Base-by-base conservation (phyloP, 2,797 vertebrate species). In the Enoplosus armatus region DNA sequence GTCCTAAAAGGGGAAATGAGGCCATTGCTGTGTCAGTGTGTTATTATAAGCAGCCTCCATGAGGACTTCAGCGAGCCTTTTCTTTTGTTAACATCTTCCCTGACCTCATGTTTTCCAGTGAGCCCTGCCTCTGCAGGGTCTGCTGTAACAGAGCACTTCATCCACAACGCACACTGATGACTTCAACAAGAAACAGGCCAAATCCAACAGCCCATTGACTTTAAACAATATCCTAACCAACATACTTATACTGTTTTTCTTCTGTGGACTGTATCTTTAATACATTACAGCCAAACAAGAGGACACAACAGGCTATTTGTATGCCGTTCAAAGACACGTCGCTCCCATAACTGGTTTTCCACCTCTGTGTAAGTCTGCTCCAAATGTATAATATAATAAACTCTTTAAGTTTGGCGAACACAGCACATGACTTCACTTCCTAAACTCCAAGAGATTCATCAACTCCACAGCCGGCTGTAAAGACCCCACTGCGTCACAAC, bases 101-200 rank as follows among this genome's bases (percentile, higher is more conserved):
- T 95, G 93, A 95, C 92, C 93, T 95, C 94, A 95, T 94, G 93
- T 93, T 95, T 95, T 95, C 95, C 95, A 94, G 88, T 87, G 80
- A 86, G 87, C 77, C 77, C 75, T 88, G 85, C 87, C 89, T 92
- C 77, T 60, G 82, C 72, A 62, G 72, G 76, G 33, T 89, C 82
- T 87, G 85, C 77, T 79, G 72, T 71, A 83, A 80, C 80, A 79
- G 58, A 82, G 82, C 76, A 71, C 88, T 85, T 80, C 71, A 85
- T 82, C 80, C 80, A 35, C 72, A 77, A 81, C 85, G 76, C 79
- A 72, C 75, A 75, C 56, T 39, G 82, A 88, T 83, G 85, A 90
- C 91, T 90, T 87, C 84, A 90, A 78, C 78, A 11, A 72, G 67
- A 56, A 79, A 67, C 71, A 54, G 64, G 79, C 82, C 82, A 92